These are phyloP conservation scores for Clistopyga incitator DNA, from an alignment of 2,888 invertebrate species.

Conservation along the genomic window DNA sequence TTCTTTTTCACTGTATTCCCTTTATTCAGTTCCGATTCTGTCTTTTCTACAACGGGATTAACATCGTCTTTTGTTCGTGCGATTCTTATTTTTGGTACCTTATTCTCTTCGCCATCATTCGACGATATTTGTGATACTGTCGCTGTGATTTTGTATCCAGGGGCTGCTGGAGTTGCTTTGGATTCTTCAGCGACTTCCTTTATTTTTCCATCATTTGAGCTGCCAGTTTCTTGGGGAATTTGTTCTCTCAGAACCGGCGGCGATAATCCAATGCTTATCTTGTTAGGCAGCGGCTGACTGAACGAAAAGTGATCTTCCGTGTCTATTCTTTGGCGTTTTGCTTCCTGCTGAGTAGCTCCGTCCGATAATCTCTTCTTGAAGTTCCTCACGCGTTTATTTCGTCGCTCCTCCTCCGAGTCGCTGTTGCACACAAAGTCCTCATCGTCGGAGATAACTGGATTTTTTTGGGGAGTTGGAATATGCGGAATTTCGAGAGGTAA, in stretches of 20 bases:
- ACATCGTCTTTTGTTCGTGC: neutral
- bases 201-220: neutral
- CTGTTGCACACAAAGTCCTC: constrained; percentile 90
- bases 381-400: constrained; percentile 85
- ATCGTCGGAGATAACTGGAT: constrained; percentile 84
- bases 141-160: neutral
- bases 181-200: neutral
- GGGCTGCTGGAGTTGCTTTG: neutral
- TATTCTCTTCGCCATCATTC: neutral
- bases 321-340: constrained; percentile 52
- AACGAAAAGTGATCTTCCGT: constrained; percentile 33
- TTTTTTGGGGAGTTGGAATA: constrained; percentile 1
- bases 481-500: constrained; percentile 62
- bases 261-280: neutral
- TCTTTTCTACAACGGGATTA: neutral
- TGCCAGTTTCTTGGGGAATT: neutral
- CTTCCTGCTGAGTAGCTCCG: constrained; percentile 53
- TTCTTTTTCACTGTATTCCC: constrained; percentile 7
- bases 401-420: constrained; percentile 87
- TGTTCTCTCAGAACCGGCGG: neutral
- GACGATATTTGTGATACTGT: neutral
- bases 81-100: neutral
- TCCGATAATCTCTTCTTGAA: constrained; percentile 85
- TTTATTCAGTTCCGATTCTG: constrained; percentile 3
- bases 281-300: constrained; percentile 38